phyloP scores from a whole-genome alignment of 2,888 invertebrate species.

The Hyposoter didymator region DNA sequence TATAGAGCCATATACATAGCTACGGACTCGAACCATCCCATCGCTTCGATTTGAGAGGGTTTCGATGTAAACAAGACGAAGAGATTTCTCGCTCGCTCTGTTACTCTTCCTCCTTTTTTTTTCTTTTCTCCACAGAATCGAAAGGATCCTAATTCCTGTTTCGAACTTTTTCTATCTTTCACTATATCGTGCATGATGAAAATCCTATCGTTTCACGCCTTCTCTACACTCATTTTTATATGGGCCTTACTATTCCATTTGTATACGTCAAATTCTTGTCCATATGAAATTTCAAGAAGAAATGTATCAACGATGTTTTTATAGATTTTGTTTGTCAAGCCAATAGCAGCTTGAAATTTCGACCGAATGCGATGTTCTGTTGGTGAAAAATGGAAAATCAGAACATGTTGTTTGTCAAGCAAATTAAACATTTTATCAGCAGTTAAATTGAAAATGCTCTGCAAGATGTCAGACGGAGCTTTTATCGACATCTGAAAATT shows the following conservation, averaged over 20 bases:
- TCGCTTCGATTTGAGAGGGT: conserved; percentile 78
- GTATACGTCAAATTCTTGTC: background rate
- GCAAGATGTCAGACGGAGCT: background rate
- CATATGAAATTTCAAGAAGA: background rate
- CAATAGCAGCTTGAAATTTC: background rate
- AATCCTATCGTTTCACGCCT: conserved; percentile 44
- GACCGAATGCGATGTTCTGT: background rate
- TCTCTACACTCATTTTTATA: background rate
- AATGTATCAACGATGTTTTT: background rate
- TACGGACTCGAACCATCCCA: conserved; percentile 32
- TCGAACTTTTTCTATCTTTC: conserved; percentile 42
- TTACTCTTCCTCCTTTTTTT: conserved; percentile 16
- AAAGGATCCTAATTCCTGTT: conserved; percentile 66
- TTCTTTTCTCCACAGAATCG: conserved; percentile 54
- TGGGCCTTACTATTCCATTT: background rate
- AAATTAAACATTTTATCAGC: background rate
- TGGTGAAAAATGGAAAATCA: background rate
- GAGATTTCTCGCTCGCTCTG: conserved; percentile 31
- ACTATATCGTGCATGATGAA: conserved; percentile 37
- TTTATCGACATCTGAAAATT: conserved; percentile 24
- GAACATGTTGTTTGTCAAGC: background rate
- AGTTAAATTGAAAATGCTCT: conserved; percentile 1
- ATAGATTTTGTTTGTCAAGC: background rate
- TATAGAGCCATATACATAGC: conserved; percentile 22
- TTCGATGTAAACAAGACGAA: conserved; percentile 77